Evolutionary conservation across 2,888 invertebrate species (phyloP).

Genomic region (Rosalia funebris): DNA sequence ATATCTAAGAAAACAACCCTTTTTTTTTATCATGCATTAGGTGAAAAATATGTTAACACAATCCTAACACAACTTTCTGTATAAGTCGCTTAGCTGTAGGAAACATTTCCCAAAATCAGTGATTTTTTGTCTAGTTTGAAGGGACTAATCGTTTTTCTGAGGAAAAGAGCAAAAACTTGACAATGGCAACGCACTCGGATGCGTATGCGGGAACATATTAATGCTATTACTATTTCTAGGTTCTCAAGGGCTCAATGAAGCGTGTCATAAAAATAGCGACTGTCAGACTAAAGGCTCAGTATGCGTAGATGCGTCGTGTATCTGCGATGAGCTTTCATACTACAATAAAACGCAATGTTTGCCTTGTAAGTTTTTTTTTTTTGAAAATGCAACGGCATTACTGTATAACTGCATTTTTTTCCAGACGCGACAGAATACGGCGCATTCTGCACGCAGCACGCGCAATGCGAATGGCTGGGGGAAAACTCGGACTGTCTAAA

Average conservation of each 20-base stretch:
- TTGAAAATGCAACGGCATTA: not conserved
- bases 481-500: constrained; percentile 40
- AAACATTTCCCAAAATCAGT: too few relatives aligned
- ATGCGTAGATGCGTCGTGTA: constrained; percentile 21
- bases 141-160: too few relatives aligned
- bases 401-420: constrained; percentile 15
- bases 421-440: constrained; percentile 47
- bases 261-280: constrained; percentile 6
- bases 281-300: constrained; percentile 13
- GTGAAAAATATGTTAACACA: too few relatives aligned
- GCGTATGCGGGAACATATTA: too few relatives aligned
- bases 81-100: too few relatives aligned
- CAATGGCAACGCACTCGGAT: too few relatives aligned
- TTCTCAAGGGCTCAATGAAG: constrained; percentile 1
- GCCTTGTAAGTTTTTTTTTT: constrained; percentile 23
- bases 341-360: constrained; percentile 14
- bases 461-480: constrained; percentile 49
- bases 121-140: too few relatives aligned
- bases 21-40: too few relatives aligned
- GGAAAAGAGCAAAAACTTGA: too few relatives aligned
- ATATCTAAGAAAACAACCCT: too few relatives aligned
- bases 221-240: constrained; percentile 6
- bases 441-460: constrained; percentile 38
- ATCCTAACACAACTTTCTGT: too few relatives aligned
- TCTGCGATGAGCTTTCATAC: constrained; percentile 24